Base-by-base conservation (phyloP, 2,797 vertebrate genomes). In the Molossus molossus region DNA sequence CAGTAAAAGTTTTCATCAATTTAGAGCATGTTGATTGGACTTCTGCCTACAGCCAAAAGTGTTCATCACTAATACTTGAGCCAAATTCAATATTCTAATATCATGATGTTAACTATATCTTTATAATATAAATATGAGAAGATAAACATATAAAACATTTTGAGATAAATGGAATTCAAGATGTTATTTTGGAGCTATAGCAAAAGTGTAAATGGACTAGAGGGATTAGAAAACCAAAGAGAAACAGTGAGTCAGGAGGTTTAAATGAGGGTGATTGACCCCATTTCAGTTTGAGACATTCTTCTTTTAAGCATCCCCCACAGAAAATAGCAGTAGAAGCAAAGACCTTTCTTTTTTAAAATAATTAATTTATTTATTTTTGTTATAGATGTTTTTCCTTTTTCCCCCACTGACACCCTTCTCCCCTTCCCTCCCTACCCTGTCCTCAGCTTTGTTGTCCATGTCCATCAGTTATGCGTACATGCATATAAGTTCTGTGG, bases 301-400 rank as follows among this genome's bases (percentile, higher is more conserved):
- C 12, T 72, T 12, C 23, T 45, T 76, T 92, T 57, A 94, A 82
- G 17, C 2, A 3, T 80, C 8, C 33, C 6, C 6, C n/a, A 80
- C 20, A 50, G 75, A 94, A 87, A 84, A 81, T 23, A 88, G 18
- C 58, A 89, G 6, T 40, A 65, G 7, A 92, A 94, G 6, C 15
- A 85, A 48, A 87, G 90, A 1, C 0, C 1, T 94, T 93, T 75
- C 37, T 73, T 75, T 33, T 33, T 33, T 33, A 2, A 33, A 33
- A 33, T 33, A 33, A 33, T 33, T 33, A 33, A 33, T 33, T 33
- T 2, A 33, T 33, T 33, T 33, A 33, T 33, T 33, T 33, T 33
- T 33, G 33, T 33, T 33, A 33, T 33, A 33, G 33, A 33, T 33
- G 33, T 33, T 33, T 33, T 3, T 33, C 33, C 33, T 33, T 33